Evolutionary conservation across 1,140 invertebrate species (phyloP), one percentile per base, ranked within the genome.

Genomic region (Diachasmimorpha longicaudata): DNA sequence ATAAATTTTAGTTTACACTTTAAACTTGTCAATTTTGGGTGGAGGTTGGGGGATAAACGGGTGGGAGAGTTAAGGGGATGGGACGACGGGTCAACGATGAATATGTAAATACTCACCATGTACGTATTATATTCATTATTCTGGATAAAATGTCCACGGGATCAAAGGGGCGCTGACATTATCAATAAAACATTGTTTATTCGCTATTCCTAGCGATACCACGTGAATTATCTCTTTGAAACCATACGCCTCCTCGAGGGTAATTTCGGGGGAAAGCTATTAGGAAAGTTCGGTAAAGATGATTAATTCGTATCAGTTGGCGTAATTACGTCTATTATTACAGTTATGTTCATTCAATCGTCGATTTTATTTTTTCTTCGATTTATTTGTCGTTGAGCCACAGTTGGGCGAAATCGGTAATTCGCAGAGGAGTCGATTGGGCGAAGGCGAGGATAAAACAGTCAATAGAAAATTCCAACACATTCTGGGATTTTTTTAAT

Each of bases 301-400:
- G 48, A 69, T 67, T 72, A 72, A 72, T 72, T 72, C 70, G 70
- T 72, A 72, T 72, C 70, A 52, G 44, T 72, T 72, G 70, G 70
- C 70, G 58, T 63, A 63, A 13, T 72, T 31, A 72, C 31, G 14
- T 19, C 48, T 72, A 55, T 71, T 71, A 52, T 37, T 69, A 48
- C 58, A 63, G 13, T 63, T 63, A 63, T 63, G 10, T 31, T 63
- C 58, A 25, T 63, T 63, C 23, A 63, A 31, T 63, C 19, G 23
- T 63, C 11, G 11, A 25, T 63, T 63, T 63, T 6, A 23, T 25
- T 63, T 63, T 21, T 63, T 63, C 23, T 23, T 63, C 21, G 58
- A 63, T 63, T 63, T 63, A 63, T 23, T 23, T 8, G 21, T 63
- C 21, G 6, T 63, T 63, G 58, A 63, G 58, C 58, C 31, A 63